Conservation (phyloP, 2,888 invertebrate species). For the Conchocele bisecta region DNA sequence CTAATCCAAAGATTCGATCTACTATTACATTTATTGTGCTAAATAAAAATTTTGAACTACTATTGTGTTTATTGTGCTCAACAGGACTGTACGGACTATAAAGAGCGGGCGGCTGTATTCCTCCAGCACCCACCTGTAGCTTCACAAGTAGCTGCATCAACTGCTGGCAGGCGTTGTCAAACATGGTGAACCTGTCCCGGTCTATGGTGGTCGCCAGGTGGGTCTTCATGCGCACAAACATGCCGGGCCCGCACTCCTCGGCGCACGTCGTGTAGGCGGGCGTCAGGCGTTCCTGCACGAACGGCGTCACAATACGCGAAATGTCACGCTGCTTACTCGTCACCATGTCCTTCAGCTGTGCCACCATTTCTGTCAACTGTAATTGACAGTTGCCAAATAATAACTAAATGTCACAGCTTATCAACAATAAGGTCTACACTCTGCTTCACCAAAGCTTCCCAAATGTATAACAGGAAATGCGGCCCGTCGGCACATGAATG, state of each 20-base stretch:
- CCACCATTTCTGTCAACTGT: constrained; percentile 65
- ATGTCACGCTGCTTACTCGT: constrained; percentile 67
- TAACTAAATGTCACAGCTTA: too few species aligned
- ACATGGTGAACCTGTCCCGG: constrained; percentile 50
- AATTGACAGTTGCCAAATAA: too few species aligned
- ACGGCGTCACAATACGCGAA: constrained; percentile 65
- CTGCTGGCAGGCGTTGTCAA: constrained; percentile 60
- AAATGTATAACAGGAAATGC: too few species aligned
- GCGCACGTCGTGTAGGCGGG: constrained; percentile 50
- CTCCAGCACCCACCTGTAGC: constrained; percentile 64
- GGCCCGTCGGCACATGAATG: too few species aligned
- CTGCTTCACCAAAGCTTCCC: too few species aligned
- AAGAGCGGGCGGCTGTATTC: too few species aligned
- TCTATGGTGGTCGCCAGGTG: constrained; percentile 57
- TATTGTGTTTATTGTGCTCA: too few species aligned
- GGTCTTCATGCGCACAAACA: constrained; percentile 63
- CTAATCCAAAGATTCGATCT: too few species aligned
- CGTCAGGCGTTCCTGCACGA: constrained; percentile 55
- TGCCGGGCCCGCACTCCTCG: constrained; percentile 58
- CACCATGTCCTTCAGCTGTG: constrained; percentile 59
- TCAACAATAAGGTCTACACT: too few species aligned
- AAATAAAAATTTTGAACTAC: too few species aligned
- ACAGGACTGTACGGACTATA: too few species aligned
- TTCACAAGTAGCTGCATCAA: constrained; percentile 54
- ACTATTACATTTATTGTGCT: too few species aligned